phyloP scores from a whole-genome alignment of 1,140 invertebrate genomes.

The Drosophila novamexicana region DNA sequence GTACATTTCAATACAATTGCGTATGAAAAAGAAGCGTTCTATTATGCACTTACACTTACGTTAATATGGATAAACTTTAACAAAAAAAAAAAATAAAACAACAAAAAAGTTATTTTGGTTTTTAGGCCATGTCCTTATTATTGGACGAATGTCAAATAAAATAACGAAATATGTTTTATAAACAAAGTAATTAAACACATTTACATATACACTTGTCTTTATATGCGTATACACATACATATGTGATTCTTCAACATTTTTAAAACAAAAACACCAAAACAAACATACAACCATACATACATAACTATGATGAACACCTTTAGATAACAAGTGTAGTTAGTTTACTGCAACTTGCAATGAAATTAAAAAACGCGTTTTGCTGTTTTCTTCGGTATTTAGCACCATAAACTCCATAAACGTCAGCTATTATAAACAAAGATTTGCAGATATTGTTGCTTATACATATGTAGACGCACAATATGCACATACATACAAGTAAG shows the following conservation, averaged over 20 bases:
- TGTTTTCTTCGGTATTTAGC: constrained; percentile 53
- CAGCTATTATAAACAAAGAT: constrained; percentile 78
- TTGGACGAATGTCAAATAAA: constrained; percentile 15
- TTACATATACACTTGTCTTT: constrained; percentile 23
- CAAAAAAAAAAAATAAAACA: not conserved
- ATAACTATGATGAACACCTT: constrained; percentile 47
- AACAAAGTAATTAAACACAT: constrained; percentile 62
- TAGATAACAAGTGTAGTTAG: constrained; percentile 26
- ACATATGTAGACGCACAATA: constrained; percentile 53
- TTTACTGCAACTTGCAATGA: constrained; percentile 27
- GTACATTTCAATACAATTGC: constrained; percentile 20
- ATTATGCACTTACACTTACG: constrained; percentile 22
- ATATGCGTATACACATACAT: constrained; percentile 41
- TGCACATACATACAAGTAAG: constrained; percentile 24
- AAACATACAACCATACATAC: constrained; percentile 62
- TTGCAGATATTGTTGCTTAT: constrained; percentile 76
- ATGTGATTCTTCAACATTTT: constrained; percentile 41
- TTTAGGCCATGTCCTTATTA: constrained; percentile 9
- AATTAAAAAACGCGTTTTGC: constrained; percentile 38
- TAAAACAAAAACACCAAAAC: constrained; percentile 71
- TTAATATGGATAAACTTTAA: constrained; percentile 24
- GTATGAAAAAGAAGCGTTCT: constrained; percentile 13
- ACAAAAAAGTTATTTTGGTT: constrained; percentile 1
- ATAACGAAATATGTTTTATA: constrained; percentile 47
- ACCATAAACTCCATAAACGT: constrained; percentile 72